Conservation (phyloP, 2,888 invertebrate genomes). For the Catocala nupta region DNA sequence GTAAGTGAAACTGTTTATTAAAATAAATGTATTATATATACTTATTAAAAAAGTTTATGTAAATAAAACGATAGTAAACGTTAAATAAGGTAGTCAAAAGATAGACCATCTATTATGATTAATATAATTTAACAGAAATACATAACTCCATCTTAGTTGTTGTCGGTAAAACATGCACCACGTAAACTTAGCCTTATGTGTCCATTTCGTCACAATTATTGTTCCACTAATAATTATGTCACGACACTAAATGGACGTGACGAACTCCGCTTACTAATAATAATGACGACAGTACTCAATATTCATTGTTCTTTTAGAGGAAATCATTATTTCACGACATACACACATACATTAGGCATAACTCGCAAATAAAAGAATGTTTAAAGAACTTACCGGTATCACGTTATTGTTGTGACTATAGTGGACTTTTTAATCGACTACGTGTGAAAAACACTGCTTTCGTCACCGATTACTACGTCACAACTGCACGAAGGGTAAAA, state of each 20-base stretch:
- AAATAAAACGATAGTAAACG: neutral
- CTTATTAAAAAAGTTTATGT: no score
- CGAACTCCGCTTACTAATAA: neutral
- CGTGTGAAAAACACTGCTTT: neutral
- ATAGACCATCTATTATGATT: neutral
- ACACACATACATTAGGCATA: conserved; percentile 1
- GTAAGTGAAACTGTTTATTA: neutral
- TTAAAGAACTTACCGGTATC: neutral
- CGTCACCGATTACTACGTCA: neutral
- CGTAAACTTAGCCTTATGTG: conserved; percentile 2
- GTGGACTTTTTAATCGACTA: no score
- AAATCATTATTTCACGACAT: conserved; percentile 1
- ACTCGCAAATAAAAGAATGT: neutral
- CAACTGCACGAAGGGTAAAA: neutral
- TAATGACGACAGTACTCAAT: neutral
- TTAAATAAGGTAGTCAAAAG: neutral
- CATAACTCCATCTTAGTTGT: conserved; percentile 2
- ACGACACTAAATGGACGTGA: conserved; percentile 1
- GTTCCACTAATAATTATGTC: conserved; percentile 1
- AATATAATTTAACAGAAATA: conserved; percentile 1
- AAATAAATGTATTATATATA: no score
- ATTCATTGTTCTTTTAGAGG: neutral
- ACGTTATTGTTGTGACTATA: neutral
- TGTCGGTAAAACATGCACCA: neutral
- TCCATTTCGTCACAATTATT: conserved; percentile 2